These are phyloP conservation scores for Lagorchestes hirsutus DNA, from an alignment of 2,797 vertebrate genomes.

Conservation along the genomic window DNA sequence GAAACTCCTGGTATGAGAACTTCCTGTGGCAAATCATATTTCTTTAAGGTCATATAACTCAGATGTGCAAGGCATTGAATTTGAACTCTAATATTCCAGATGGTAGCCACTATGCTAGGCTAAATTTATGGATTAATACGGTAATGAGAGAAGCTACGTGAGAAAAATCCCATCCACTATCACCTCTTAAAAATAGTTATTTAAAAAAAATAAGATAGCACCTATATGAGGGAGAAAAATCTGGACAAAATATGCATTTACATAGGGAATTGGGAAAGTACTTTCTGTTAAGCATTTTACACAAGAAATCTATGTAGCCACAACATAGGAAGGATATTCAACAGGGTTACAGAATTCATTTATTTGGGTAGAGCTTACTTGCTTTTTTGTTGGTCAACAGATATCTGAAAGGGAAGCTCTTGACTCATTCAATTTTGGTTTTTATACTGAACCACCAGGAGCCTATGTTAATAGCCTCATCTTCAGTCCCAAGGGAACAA, in stretches of 20 bases:
- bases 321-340: background rate
- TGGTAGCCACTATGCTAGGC: background rate
- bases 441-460: background rate
- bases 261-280: background rate
- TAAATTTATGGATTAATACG: background rate
- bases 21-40: background rate
- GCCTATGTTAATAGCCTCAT: background rate
- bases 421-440: background rate
- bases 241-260: background rate
- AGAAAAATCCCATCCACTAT: background rate
- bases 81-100: background rate
- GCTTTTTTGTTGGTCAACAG: background rate
- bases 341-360: background rate
- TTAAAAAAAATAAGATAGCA: background rate
- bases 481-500: background rate
- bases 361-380: background rate
- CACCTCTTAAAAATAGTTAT: background rate
- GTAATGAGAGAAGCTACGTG: background rate
- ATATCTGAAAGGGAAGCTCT: background rate
- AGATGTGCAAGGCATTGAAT: background rate
- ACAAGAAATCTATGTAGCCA: background rate
- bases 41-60: background rate
- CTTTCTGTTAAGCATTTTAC: background rate
- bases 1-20: too few relatives aligned
- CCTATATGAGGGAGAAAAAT: background rate